These are phyloP conservation scores for Heliconius ismenius DNA, from an alignment of 2,888 invertebrate species.

Conservation along the genomic window DNA sequence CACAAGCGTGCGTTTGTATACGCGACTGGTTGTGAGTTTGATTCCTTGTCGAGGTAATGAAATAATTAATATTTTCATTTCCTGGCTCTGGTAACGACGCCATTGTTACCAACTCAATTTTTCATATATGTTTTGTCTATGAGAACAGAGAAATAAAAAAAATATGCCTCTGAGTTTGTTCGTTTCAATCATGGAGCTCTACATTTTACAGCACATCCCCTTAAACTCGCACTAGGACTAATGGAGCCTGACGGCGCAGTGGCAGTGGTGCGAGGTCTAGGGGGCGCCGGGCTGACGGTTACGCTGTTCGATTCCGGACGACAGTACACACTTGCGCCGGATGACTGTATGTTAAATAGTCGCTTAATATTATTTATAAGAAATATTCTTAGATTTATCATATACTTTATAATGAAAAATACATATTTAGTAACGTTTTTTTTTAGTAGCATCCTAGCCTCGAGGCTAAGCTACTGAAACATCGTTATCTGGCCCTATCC, in stretches of 20 bases:
- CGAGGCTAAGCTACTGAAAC: too few species aligned
- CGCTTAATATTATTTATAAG: too few species aligned
- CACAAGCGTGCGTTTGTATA: not conserved
- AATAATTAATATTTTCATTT: not conserved
- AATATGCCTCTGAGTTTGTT: too few species aligned
- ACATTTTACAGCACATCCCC: constrained; percentile 56
- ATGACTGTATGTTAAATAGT: constrained; percentile 46
- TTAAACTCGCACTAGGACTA: constrained; percentile 30
- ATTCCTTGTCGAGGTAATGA: not conserved
- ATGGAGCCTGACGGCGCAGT: constrained; percentile 61
- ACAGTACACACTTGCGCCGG: constrained; percentile 62
- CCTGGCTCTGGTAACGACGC: not conserved
- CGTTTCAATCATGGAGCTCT: too few species aligned
- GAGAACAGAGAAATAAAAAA: too few species aligned
- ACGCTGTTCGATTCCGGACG: constrained; percentile 61
- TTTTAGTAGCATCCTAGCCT: too few species aligned
- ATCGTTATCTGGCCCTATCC: too few species aligned
- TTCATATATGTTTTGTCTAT: too few species aligned
- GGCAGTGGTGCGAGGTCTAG: constrained; percentile 61
- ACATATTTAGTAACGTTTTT: too few species aligned
- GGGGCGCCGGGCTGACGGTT: constrained; percentile 59
- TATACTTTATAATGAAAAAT: too few species aligned
- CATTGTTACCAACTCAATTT: too few species aligned
- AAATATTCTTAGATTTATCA: too few species aligned
- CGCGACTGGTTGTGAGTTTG: not conserved